Percentiles rank a stretch among this genome's conserved stretches.
Conservation (phyloP, 2,797 vertebrate species). For the Masticophis lateralis region DNA sequence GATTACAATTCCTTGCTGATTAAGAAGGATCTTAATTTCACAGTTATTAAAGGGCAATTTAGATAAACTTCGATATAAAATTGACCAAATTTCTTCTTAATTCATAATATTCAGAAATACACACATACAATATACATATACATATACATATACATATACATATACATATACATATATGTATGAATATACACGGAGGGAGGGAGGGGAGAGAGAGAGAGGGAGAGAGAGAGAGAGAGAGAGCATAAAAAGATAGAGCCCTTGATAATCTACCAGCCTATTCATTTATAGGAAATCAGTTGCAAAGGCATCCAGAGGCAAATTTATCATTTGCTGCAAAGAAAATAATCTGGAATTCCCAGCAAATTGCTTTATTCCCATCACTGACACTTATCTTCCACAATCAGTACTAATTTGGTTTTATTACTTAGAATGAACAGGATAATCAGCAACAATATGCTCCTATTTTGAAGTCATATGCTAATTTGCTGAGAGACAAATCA, state of each 20-base stretch:
- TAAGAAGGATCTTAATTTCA: not conserved
- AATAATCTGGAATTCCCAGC: not conserved
- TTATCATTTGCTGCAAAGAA: constrained; percentile 26
- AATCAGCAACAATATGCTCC: not conserved
- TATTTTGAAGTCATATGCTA: constrained; percentile 10
- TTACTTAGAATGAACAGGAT: constrained; percentile 22
- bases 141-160: no score
- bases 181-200: no score
- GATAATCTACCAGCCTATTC: no score
- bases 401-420: constrained; percentile 19
- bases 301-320: constrained; percentile 23
- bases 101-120: not conserved
- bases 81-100: not conserved
- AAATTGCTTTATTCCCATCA: not conserved
- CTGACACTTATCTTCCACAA: constrained; percentile 20
- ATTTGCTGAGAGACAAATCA: not conserved
- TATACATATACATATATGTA: no score
- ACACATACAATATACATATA: no score
- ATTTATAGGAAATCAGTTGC: not conserved
- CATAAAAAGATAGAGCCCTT: no score
- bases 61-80: not conserved
- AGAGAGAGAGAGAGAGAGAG: no score
- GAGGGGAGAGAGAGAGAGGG: no score
- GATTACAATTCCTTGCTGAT: not conserved
- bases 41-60: not conserved